These are phyloP conservation scores for Meganola albula DNA, from an alignment of 2,888 invertebrate species.

Conservation along the genomic window DNA sequence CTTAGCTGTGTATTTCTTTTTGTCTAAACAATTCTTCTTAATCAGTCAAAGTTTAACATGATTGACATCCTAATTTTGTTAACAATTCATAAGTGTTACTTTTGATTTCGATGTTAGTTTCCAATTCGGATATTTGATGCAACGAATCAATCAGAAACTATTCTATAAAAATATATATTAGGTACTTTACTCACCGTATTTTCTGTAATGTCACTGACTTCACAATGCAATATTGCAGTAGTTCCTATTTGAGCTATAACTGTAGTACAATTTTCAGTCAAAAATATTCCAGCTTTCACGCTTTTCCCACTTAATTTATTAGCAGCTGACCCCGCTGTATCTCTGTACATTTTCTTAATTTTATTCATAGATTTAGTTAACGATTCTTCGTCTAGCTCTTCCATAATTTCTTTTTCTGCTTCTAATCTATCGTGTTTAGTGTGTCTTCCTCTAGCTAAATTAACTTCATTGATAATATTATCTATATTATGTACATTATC, in stretches of 20 bases:
- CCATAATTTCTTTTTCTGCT: conserved; percentile 48
- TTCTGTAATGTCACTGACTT: conserved; percentile 80
- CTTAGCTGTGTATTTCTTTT: too few relatives aligned
- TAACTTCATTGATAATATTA: conserved; percentile 51
- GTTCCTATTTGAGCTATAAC: conserved; percentile 81
- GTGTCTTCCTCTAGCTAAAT: conserved; percentile 40
- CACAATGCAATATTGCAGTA: conserved; percentile 79
- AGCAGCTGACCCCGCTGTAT: conserved; percentile 53
- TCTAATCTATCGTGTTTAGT: conserved; percentile 42
- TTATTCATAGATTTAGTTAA: conserved; percentile 57
- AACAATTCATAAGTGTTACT: not conserved
- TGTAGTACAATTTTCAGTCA: conserved; percentile 80
- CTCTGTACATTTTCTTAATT: conserved; percentile 74
- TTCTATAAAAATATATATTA: not conserved
- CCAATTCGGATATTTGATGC: too few relatives aligned
- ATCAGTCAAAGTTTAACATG: too few relatives aligned
- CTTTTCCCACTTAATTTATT: conserved; percentile 66
- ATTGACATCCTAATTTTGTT: too few relatives aligned
- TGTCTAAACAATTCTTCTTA: too few relatives aligned
- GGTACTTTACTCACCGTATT: conserved; percentile 74
- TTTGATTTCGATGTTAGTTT: not conserved
- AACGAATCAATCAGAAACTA: too few relatives aligned
- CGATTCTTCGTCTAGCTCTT: conserved; percentile 52
- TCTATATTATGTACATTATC: conserved; percentile 61
- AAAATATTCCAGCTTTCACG: conserved; percentile 68